Evolutionary conservation across 1,140 invertebrate species (phyloP), one percentile per base, ranked within the genome.

Genomic region (Bombus ignitus): DNA sequence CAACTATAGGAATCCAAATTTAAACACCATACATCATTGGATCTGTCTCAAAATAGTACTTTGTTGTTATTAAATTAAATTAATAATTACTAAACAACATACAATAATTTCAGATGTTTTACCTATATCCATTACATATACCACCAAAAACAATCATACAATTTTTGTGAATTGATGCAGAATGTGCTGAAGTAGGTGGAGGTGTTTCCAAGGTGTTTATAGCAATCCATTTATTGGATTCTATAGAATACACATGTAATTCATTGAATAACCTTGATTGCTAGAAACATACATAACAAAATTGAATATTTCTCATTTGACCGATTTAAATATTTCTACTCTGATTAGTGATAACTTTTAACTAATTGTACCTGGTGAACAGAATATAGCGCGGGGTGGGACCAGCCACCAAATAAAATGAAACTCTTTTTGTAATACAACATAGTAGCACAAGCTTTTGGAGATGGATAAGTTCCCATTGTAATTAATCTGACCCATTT

Each of bases 321-420:
- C 8, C 18, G 1, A 74, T 32, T 53, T 73, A 57, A 57, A 39
- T 28, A 66, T 42, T n/a, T 15, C 37, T 18, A 37, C 18, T 2
- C 57, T 70, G 22, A 70, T 37, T 62, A 80, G 28, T 35, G n/a
- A 37, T 73, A n/a, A 28, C 37, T 80, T 77, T 80, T 5, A 81
- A 39, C 53, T 65, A 47, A 68, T 75, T 25, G 42, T 89, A 97
- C 97, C 94, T 99, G 98, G 95, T 99, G 98, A 59, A 98, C 96
- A 66, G 98, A 98, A 95, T 98, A 98, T 5, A 98, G 96, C 62
- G 98, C 98, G 37, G 99, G 98, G 95, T 99, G 98, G 25, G 98
- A 98, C 98, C 98, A 99, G 12, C 99, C 99, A 71, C 99, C 99
- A 96, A 99, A 99, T 47, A 99, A 95, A 85, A 99, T 97, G 81